phyloP scores from a whole-genome alignment of 2,888 invertebrate genomes.

The Pammene fasciana region DNA sequence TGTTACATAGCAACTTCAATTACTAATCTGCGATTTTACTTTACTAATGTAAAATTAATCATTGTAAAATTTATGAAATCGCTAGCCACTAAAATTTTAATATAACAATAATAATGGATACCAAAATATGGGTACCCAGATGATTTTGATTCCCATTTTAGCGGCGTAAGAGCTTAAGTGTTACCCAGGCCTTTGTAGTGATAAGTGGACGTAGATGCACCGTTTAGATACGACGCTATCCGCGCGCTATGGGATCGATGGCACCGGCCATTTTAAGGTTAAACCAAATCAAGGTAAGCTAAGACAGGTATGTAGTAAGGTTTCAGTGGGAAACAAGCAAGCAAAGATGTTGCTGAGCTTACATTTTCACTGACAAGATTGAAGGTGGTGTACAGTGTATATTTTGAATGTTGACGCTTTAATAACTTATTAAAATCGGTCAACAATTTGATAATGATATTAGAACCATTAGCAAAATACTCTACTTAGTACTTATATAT shows the following conservation, averaged over 20 bases:
- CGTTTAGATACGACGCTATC: slow-evolving; percentile 57
- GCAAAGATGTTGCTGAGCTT: no score
- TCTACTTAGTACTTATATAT: no score
- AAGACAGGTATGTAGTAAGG: neutral
- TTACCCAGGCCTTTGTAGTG: slow-evolving; percentile 45
- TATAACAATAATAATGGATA: no score
- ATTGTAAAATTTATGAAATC: no score
- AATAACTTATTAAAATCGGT: no score
- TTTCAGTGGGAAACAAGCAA: neutral
- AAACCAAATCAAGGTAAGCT: slow-evolving; percentile 9
- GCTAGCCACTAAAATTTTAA: no score
- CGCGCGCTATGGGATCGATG: slow-evolving; percentile 46
- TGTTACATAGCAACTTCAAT: neutral
- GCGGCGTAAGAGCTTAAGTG: neutral
- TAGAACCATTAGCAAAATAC: no score
- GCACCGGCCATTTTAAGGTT: slow-evolving; percentile 27
- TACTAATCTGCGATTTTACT: neutral
- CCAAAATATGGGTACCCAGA: neutral
- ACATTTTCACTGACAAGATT: no score
- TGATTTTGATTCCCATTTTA: slow-evolving; percentile 7
- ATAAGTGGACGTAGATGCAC: slow-evolving; percentile 52
- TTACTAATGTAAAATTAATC: neutral
- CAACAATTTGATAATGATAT: no score
- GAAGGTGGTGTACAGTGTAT: no score
- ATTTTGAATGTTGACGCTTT: no score